phyloP scores from a whole-genome alignment of 2,888 invertebrate species.

The Platycheirus albimanus region DNA sequence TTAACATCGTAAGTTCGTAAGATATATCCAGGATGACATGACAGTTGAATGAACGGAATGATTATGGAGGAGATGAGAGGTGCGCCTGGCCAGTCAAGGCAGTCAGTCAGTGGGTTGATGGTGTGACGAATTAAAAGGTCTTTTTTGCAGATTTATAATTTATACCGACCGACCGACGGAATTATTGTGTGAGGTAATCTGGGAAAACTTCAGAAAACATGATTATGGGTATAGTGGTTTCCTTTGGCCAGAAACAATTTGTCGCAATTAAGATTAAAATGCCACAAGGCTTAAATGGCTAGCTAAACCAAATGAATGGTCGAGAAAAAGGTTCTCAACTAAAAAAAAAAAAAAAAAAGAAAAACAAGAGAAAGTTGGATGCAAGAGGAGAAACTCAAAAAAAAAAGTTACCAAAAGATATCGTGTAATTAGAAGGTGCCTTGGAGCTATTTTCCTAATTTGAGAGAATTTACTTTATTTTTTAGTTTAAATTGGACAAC shows the following conservation, averaged over 20 bases:
- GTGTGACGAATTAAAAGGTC: slow-evolving; percentile 37
- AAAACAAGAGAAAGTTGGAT: not conserved
- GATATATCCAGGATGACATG: too few species aligned
- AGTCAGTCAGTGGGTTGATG: slow-evolving; percentile 51
- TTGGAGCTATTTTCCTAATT: slow-evolving; percentile 36
- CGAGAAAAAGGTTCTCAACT: slow-evolving; percentile 1
- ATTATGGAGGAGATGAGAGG: too few species aligned
- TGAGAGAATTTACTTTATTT: slow-evolving; percentile 17
- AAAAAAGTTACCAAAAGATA: slow-evolving; percentile 8
- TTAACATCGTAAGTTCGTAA: slow-evolving; percentile 28
- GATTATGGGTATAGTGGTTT: slow-evolving; percentile 3
- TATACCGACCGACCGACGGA: not conserved
- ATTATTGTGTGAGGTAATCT: not conserved
- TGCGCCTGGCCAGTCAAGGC: slow-evolving; percentile 20
- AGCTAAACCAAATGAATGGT: slow-evolving; percentile 16
- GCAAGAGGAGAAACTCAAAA: slow-evolving; percentile 1
- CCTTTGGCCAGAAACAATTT: slow-evolving; percentile 35
- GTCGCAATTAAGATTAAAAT: slow-evolving; percentile 48
- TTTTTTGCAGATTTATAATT: not conserved
- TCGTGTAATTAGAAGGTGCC: slow-evolving; percentile 43
- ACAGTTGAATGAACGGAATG: too few species aligned
- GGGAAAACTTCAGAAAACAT: not conserved
- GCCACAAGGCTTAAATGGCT: slow-evolving; percentile 31
- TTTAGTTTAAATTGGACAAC: slow-evolving; percentile 43
- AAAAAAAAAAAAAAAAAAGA: too few species aligned